Evolutionary conservation across 2,797 vertebrate genomes (phyloP).

Genomic region (Karalla daura): DNA sequence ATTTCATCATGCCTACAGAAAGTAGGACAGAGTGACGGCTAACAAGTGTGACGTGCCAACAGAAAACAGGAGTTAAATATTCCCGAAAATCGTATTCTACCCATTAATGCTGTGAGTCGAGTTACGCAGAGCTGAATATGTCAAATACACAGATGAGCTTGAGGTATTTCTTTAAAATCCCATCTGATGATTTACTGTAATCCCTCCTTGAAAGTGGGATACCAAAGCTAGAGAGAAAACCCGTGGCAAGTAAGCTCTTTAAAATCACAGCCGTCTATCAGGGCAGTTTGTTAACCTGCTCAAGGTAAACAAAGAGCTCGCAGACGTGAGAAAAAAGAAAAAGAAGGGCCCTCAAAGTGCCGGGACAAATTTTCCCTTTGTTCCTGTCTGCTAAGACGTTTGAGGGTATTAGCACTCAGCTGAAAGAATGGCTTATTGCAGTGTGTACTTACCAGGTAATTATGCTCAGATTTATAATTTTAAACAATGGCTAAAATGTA

Average conservation of each 20-base stretch:
- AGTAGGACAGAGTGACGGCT: constrained; percentile 26
- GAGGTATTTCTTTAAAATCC: constrained; percentile 66
- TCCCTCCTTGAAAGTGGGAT: constrained; percentile 66
- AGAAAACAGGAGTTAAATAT: constrained; percentile 33
- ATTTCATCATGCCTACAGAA: constrained; percentile 43
- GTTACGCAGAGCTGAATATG: constrained; percentile 39
- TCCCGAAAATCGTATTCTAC: constrained; percentile 38
- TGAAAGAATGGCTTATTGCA: background rate
- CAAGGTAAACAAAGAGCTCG: constrained; percentile 61
- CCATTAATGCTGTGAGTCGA: constrained; percentile 48
- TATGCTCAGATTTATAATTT: constrained; percentile 19
- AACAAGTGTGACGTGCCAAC: constrained; percentile 34
- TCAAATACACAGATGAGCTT: constrained; percentile 36
- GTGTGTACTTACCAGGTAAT: background rate
- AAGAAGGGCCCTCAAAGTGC: constrained; percentile 34
- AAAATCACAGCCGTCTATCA: constrained; percentile 74
- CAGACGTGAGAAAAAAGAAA: constrained; percentile 52
- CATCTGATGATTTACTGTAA: constrained; percentile 73
- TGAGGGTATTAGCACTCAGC: background rate
- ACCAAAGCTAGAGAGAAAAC: constrained; percentile 61
- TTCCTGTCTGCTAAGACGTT: constrained; percentile 37
- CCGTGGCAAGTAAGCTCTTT: constrained; percentile 71
- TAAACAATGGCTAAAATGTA: background rate
- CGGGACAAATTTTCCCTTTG: constrained; percentile 46
- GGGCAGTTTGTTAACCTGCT: constrained; percentile 41